A percentile compares a stretch with the other conserved stretches of the same genome.
Evolutionary conservation across 2,797 vertebrate genomes (phyloP).

Genomic region (Vespertilio murinus): DNA sequence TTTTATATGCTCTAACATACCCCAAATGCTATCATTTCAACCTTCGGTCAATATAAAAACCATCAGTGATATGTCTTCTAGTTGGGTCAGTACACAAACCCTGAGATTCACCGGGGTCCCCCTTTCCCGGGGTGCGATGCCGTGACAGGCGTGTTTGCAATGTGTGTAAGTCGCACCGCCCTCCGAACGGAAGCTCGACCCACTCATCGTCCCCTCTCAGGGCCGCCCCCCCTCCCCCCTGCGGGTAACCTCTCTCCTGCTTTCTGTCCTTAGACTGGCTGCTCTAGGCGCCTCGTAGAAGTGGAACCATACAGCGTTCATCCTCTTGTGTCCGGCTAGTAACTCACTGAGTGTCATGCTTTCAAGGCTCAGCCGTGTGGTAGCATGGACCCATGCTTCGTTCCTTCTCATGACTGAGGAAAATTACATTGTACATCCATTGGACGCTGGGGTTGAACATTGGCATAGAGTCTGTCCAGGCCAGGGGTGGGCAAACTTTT

Average conservation of each 20-base stretch:
- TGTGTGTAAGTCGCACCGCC: neutral
- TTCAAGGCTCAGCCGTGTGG: neutral
- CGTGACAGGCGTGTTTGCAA: too few relatives aligned
- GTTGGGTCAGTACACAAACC: neutral
- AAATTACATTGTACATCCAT: neutral
- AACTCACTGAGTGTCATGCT: neutral
- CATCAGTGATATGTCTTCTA: neutral
- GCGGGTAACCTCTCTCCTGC: neutral
- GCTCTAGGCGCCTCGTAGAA: too few relatives aligned
- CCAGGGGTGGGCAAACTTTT: too few relatives aligned
- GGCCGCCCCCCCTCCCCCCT: too few relatives aligned
- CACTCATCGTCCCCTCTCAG: too few relatives aligned
- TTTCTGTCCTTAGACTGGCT: neutral
- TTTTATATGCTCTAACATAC: neutral
- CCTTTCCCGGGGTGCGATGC: neutral
- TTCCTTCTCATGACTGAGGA: neutral
- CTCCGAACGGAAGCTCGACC: neutral
- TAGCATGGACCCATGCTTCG: accelerated
- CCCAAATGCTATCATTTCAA: neutral
- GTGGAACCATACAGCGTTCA: neutral
- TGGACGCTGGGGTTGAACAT: neutral
- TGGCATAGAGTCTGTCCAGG: neutral
- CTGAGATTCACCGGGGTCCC: neutral
- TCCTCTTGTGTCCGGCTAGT: neutral
- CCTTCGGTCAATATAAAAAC: neutral